Base-by-base conservation (phyloP, 2,113 vertebrate genomes). In the Brachypodius melanocephalos region DNA sequence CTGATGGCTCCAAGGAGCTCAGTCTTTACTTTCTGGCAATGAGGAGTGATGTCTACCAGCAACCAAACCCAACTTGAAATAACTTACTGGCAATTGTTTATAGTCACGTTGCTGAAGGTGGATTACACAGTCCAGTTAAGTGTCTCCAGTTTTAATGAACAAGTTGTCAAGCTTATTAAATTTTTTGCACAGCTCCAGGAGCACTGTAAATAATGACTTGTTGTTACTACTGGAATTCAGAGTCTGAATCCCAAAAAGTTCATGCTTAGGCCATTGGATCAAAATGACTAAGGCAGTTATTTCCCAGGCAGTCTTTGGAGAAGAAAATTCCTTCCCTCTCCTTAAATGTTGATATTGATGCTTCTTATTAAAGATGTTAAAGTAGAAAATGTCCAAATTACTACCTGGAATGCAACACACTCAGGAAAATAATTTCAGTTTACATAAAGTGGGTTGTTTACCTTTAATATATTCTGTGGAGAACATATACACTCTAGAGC, bases 251-350 rank as follows among this genome's bases (percentile, higher is more conserved):
- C 21, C 62, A 28, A 46, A 74, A 78, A 2, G 16, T 17, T 14
- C 0, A 0, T 73, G 15, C 14, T 90, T 12, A n/a, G 24, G 26
- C 6, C 3, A 5, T 43, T 45, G 31, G 34, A 58, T 63, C 24
- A 69, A 78, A 63, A 12, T 69, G 15, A 49, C 10, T 28, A 51
- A 63, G 14, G 10, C 1, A 74, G 8, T 3, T 46, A 16, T 38
- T 71, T 59, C 8, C 8, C 13, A 52, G 38, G 4, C 3, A 79
- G 31, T 42, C 61, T 32, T 72, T 46, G 14, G 25, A 9, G 31
- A n/a, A 55, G 14, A 32, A 85, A 68, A 75, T 34, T 69, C 28
- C 6, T 36, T 55, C 3, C 1, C 4, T 66, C 7, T 21, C 34
- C 34, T 67, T 72, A 62, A 58, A 69, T 62, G 12, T 8, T 61